These are phyloP conservation scores for Microtus oregoni DNA, from an alignment of 2,113 vertebrate species.

Conservation along the genomic window DNA sequence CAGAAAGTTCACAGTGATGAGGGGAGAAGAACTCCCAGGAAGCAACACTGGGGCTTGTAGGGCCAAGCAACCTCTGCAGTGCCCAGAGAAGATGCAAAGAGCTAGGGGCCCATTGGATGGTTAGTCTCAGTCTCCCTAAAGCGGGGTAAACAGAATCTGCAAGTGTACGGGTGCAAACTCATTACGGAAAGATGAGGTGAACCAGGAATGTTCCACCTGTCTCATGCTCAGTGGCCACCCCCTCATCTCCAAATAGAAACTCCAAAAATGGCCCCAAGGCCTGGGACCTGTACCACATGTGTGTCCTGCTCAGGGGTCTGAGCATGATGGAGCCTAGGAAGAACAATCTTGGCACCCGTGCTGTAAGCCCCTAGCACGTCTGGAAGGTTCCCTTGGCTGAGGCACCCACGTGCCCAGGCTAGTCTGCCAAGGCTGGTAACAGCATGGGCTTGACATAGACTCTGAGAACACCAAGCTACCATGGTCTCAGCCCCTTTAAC, in stretches of 20 bases:
- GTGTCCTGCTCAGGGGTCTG: neutral
- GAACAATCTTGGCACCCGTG: neutral
- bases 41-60: neutral
- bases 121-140: neutral
- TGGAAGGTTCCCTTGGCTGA: neutral
- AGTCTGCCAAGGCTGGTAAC: neutral
- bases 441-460: neutral
- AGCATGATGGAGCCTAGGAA: neutral
- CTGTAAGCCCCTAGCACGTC: neutral
- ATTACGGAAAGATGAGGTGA: neutral
- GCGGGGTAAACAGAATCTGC: neutral
- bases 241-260: neutral
- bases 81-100: neutral
- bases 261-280: neutral
- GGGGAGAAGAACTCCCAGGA: neutral
- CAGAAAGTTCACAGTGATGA: neutral
- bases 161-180: fast-evolving
- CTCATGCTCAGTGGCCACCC: neutral
- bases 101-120: neutral
- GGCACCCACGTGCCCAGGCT: neutral
- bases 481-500: neutral
- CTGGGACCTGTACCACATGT: neutral
- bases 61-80: neutral
- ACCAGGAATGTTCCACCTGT: neutral
- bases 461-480: neutral